Evolutionary conservation across 53 echinoderm and acorn worm species (phyloP), one percentile per base, ranked within the genome.

Genomic region (Paelopatides confundens): DNA sequence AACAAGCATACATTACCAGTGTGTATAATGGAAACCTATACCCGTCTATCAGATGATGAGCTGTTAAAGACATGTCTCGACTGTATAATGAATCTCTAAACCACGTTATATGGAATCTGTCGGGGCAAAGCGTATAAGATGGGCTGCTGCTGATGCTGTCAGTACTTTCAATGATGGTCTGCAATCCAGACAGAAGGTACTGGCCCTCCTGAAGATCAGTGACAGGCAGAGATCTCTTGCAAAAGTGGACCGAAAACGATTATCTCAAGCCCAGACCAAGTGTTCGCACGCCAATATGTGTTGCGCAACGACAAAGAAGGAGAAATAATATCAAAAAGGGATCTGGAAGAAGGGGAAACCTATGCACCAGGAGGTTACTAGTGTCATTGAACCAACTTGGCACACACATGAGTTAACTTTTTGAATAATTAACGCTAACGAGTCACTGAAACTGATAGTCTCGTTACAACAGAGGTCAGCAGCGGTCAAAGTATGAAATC

Each of bases 151-250:
- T n/a, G 58, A 54, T 82, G 82, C 82, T 51, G 82, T 82, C 40
- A 36, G 54, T 40, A 82, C 46, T 30, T 82, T 82, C 50, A 82
- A 82, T 82, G 85, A 84, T 84, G 85, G 85, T 47, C 35, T 76
- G 3, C 43, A 76, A 39, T n/a, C 76, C n/a, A 76, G 40, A 47
- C 35, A 47, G 76, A 43, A 39, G 21, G 69, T 69, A 31, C 35
- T 69, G 33, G 69, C 31, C 69, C 47, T 38, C 2, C 46, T 35
- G 9, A 76, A 76, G 27, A 76, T 76, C n/a, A 76, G n/a, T 40
- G n/a, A 76, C 76, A 76, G 76, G 39, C 21, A 30, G 5, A 17
- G 5, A 18, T 76, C 26, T 27, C 13, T 76, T 18, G 76, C 18
- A 13, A 76, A 37, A 34, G 15, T 37, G 13, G 74, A 71, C 74